A percentile compares a stretch with the other conserved stretches of the same genome.
Conservation (phyloP, 1,140 invertebrate species). For the Drosophila tani region DNA sequence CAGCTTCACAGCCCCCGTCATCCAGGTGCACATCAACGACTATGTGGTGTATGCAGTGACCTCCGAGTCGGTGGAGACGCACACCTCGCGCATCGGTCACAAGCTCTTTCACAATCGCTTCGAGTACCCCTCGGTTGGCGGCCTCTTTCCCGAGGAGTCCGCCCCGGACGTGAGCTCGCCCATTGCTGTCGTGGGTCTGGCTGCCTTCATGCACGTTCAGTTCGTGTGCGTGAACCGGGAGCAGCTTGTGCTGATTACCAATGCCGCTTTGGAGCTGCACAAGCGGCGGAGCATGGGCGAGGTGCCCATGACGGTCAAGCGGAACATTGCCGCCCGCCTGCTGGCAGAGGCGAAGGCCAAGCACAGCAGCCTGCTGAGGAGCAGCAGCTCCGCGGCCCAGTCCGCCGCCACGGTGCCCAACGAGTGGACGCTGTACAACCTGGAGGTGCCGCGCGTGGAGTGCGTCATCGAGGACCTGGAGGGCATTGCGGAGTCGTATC, state of each 20-base stretch:
- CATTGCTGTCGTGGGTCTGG: slow-evolving; percentile 90
- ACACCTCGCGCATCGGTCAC: slow-evolving; percentile 89
- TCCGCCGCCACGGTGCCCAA: slow-evolving; percentile 52
- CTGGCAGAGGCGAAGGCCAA: slow-evolving; percentile 80
- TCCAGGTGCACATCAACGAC: slow-evolving; percentile 88
- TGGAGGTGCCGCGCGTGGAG: slow-evolving; percentile 87
- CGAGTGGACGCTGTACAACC: slow-evolving; percentile 90
- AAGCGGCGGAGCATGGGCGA: slow-evolving; percentile 77
- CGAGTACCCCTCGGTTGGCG: slow-evolving; percentile 76
- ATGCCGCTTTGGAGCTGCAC: slow-evolving; percentile 59
- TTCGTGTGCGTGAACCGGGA: slow-evolving; percentile 87
- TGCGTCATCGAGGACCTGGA: slow-evolving; percentile 89
- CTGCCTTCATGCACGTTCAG: slow-evolving; percentile 90
- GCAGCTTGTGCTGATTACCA: slow-evolving; percentile 88
- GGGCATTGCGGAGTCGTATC: slow-evolving; percentile 88
- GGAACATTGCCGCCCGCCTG: slow-evolving; percentile 74
- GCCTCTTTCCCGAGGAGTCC: slow-evolving; percentile 84
- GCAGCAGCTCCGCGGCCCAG: slow-evolving; percentile 57
- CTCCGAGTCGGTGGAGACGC: slow-evolving; percentile 91
- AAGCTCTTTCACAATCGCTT: slow-evolving; percentile 85
- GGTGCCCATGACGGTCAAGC: slow-evolving; percentile 57
- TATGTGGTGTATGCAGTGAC: slow-evolving; percentile 91
- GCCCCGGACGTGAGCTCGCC: slow-evolving; percentile 88
- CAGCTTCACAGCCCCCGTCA: slow-evolving; percentile 90
- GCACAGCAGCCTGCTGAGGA: slow-evolving; percentile 73